Evolutionary conservation across 2,797 vertebrate genomes (phyloP), one percentile per base, ranked within the genome.

Genomic region (Xiphophorus birchmanni): DNA sequence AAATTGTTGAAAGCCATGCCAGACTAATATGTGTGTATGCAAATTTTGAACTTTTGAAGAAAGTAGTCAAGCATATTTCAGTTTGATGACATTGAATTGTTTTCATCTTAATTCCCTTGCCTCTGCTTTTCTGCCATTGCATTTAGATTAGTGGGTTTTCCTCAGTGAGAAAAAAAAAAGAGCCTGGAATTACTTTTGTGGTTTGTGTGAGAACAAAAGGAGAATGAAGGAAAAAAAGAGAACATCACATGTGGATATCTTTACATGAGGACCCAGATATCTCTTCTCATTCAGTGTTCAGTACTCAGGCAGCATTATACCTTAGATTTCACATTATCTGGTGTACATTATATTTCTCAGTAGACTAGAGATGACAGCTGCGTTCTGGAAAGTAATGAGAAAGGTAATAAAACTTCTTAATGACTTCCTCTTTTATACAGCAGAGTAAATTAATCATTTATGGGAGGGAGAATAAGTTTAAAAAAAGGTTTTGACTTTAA

Each of bases 351-450:
- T 77, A 87, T 86, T 78, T 74, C 71, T 78, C 40, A 69, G 74
- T 40, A 74, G 75, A 89, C 81, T 79, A 81, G 6, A 77, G 81
- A 73, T 78, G 87, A 74, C 79, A 86, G 82, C 73, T 84, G 77
- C 73, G 71, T 84, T 79, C 80, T 86, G 83, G 84, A 86, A 92
- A 82, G 79, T 77, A 81, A 91, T 89, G 85, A 83, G 75, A 83
- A 86, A 77, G 77, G 76, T 83, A 84, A 89, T 93, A 87, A 91
- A 90, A 79, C 48, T 58, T 44, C 65, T 32, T 89, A 86, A 91
- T 86, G 83, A 89, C 60, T 76, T 92, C 72, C 29, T 48, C 77
- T 82, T 86, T 80, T 32, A 82, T 79, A 44, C 80, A 73, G 80
- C 21, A 77, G 73, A 80, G 77, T 75, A 72, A 89, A 90, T 74